A percentile compares a stretch with the other conserved stretches of the same genome.
These are phyloP conservation scores for Crotalus adamanteus DNA, from an alignment of 2,797 vertebrate species.

Conservation along the genomic window DNA sequence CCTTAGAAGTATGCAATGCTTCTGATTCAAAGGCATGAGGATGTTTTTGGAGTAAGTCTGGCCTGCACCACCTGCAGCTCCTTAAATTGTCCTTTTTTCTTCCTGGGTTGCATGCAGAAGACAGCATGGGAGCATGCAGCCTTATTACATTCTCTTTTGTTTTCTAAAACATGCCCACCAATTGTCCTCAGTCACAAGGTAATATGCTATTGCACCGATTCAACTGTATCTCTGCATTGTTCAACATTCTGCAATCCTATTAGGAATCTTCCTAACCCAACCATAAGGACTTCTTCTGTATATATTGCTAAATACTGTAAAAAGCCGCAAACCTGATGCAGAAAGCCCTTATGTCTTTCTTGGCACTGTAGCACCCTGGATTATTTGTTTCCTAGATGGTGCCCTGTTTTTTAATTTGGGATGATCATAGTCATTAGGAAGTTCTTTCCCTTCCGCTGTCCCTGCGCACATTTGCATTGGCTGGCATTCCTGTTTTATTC, in stretches of 20 bases:
- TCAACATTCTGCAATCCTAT: background rate
- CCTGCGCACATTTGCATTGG: background rate
- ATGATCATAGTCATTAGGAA: slow-evolving; percentile 18
- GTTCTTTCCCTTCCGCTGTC: too few species aligned
- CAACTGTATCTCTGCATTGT: background rate
- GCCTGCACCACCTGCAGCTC: background rate
- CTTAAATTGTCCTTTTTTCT: background rate
- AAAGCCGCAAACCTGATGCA: background rate
- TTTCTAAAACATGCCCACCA: background rate
- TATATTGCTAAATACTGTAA: background rate
- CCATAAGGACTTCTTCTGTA: background rate
- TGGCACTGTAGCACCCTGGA: background rate
- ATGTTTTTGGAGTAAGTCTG: background rate
- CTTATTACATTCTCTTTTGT: background rate
- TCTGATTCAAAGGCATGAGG: background rate
- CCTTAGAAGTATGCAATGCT: background rate
- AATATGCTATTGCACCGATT: background rate
- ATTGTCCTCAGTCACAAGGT: background rate
- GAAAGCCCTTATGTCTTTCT: background rate
- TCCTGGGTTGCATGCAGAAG: background rate
- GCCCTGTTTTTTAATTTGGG: slow-evolving; percentile 11
- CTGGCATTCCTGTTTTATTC: slow-evolving; percentile 1
- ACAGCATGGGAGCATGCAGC: background rate
- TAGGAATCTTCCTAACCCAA: background rate
- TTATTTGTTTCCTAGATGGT: slow-evolving; percentile 1